Percentiles rank a stretch among this genome's conserved stretches.
phyloP scores from a whole-genome alignment of 2,113 vertebrate species.

The Calidris pygmaea region DNA sequence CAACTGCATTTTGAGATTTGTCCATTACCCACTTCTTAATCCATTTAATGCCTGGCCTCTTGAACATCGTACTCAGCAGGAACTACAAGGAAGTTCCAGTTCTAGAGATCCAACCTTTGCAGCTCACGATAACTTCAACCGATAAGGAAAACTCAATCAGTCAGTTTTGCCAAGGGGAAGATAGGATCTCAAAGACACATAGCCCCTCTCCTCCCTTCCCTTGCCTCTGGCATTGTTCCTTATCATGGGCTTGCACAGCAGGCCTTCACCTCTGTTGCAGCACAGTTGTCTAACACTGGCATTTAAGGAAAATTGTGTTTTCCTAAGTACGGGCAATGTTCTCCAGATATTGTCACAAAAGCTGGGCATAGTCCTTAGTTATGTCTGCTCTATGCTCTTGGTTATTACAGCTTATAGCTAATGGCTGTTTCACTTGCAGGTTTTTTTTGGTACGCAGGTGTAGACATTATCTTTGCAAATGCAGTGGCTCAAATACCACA shows the following conservation, averaged over 20 bases:
- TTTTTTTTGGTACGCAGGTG: neutral
- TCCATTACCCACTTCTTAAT: slow-evolving; percentile 40
- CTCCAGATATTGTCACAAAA: neutral
- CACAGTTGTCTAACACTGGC: neutral
- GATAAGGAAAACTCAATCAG: slow-evolving; percentile 54
- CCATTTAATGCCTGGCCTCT: slow-evolving; percentile 33
- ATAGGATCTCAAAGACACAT: slow-evolving; percentile 36
- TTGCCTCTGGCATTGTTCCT: neutral
- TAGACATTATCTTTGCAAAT: neutral
- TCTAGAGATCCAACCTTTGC: slow-evolving; percentile 26
- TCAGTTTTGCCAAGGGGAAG: neutral
- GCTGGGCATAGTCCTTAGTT: neutral
- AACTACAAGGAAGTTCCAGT: slow-evolving; percentile 41
- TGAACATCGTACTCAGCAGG: slow-evolving; percentile 24
- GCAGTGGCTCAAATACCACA: neutral
- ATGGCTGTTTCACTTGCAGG: neutral
- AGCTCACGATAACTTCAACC: neutral
- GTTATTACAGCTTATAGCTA: neutral
- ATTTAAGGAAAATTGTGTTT: neutral
- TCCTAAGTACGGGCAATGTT: neutral
- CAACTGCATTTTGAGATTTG: slow-evolving; percentile 53
- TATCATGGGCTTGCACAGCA: neutral
- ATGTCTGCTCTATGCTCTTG: neutral
- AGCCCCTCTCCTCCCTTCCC: neutral
- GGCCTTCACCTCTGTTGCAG: neutral